These are phyloP conservation scores for Ooceraea biroi DNA, from an alignment of 1,140 invertebrate genomes.

Conservation along the genomic window DNA sequence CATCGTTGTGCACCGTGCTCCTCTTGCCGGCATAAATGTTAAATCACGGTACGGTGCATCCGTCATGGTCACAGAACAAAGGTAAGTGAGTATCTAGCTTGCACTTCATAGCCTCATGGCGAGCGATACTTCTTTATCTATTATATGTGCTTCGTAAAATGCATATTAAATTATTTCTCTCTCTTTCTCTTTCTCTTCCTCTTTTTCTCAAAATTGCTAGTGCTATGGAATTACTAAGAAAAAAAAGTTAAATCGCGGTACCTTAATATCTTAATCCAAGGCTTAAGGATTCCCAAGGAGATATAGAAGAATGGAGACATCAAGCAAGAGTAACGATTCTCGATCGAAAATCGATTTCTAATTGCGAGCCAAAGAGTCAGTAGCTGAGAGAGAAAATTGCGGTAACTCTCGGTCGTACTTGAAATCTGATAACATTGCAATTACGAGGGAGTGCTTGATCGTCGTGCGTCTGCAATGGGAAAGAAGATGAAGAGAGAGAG, in stretches of 20 bases:
- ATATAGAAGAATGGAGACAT: too few species aligned
- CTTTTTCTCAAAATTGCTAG: too few species aligned
- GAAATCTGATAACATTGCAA: constrained; percentile 51
- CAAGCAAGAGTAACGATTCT: too few species aligned
- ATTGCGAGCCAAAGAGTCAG: not conserved
- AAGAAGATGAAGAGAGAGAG: constrained; percentile 2
- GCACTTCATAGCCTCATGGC: not conserved
- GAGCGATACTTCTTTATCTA: not conserved
- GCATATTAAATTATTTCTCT: too few species aligned
- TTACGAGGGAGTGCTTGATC: constrained; percentile 14
- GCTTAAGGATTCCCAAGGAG: too few species aligned
- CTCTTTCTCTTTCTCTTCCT: too few species aligned
- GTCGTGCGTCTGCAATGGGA: constrained; percentile 9
- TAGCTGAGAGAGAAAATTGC: not conserved
- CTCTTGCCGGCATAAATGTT: constrained; percentile 21
- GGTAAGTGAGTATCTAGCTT: too few species aligned
- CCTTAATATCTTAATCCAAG: too few species aligned
- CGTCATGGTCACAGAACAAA: too few species aligned
- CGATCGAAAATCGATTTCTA: not conserved
- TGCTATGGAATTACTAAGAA: too few species aligned
- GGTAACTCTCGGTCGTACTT: constrained; percentile 4
- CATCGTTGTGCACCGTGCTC: not conserved
- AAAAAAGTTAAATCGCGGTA: too few species aligned
- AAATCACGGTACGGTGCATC: not conserved
- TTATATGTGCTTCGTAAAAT: not conserved